phyloP scores from a whole-genome alignment of 2,888 invertebrate genomes.

The Lagria hirta region DNA sequence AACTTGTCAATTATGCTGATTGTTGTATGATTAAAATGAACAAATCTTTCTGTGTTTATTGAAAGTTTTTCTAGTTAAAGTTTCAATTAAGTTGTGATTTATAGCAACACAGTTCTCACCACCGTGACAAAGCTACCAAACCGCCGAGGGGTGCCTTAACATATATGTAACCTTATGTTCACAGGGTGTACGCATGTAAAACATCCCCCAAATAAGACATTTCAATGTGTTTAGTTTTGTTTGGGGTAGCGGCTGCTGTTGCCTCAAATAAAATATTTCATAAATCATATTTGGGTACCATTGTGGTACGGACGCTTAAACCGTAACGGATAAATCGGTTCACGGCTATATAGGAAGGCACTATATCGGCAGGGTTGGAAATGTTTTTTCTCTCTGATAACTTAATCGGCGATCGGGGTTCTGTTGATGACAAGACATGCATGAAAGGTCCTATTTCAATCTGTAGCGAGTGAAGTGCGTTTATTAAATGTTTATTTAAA shows the following conservation, averaged over 20 bases:
- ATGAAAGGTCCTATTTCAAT: slow-evolving; percentile 12
- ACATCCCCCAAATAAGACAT: slow-evolving; percentile 31
- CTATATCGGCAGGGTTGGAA: slow-evolving; percentile 28
- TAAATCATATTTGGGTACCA: slow-evolving; percentile 55
- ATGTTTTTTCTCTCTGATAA: slow-evolving; percentile 28
- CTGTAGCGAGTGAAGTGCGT: slow-evolving; percentile 31
- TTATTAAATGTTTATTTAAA: slow-evolving; percentile 51
- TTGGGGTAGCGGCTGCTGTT: slow-evolving; percentile 48
- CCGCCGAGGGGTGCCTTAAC: slow-evolving; percentile 30
- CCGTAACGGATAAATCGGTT: slow-evolving; percentile 49
- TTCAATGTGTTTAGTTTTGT: slow-evolving; percentile 45
- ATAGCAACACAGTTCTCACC: slow-evolving; percentile 34
- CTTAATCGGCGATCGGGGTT: slow-evolving; percentile 11
- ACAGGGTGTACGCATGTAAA: slow-evolving; percentile 36
- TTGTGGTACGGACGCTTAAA: slow-evolving; percentile 44
- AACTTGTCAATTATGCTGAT: too few species aligned
- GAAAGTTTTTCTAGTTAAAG: too few species aligned
- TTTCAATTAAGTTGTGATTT: slow-evolving; percentile 31
- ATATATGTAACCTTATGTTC: slow-evolving; percentile 34
- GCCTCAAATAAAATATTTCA: slow-evolving; percentile 53
- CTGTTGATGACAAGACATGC: slow-evolving; percentile 15
- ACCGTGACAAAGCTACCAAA: slow-evolving; percentile 37
- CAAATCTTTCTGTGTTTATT: too few species aligned
- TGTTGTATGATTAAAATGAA: too few species aligned
- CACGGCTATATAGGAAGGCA: slow-evolving; percentile 30